Percentiles rank a stretch among this genome's conserved stretches.
Conservation (phyloP, 2,113 vertebrate species). For the Eptatretus burgeri region DNA sequence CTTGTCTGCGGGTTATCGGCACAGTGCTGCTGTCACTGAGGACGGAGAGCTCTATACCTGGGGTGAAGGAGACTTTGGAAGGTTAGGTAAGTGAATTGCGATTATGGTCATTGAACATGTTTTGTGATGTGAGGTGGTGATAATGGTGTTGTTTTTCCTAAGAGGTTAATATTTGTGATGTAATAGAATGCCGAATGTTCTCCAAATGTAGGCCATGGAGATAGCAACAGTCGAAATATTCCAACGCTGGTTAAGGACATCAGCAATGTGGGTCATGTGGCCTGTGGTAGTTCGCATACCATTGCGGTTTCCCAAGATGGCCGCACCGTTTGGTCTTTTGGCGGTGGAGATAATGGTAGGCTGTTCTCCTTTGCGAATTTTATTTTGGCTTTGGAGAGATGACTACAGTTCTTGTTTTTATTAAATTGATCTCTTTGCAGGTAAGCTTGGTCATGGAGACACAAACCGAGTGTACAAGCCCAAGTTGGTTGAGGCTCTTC, state of each 20-base stretch:
- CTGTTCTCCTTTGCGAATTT: not conserved
- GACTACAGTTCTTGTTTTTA: constrained; percentile 16
- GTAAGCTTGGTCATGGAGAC: constrained; percentile 42
- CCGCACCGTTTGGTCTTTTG: constrained; percentile 44
- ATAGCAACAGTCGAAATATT: constrained; percentile 47
- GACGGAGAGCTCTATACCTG: constrained; percentile 42
- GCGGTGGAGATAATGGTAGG: constrained; percentile 45
- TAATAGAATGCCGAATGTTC: constrained; percentile 8
- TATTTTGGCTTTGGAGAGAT: constrained; percentile 32
- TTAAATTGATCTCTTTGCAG: constrained; percentile 14
- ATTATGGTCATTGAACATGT: too few species aligned
- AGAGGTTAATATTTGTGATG: constrained; percentile 7
- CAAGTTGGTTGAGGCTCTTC: constrained; percentile 42
- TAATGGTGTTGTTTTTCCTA: too few species aligned
- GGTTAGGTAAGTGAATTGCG: constrained; percentile 23
- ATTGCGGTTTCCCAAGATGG: constrained; percentile 45
- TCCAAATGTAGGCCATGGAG: constrained; percentile 27
- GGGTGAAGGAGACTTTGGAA: constrained; percentile 47
- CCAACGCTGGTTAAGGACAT: constrained; percentile 46
- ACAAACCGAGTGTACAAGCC: constrained; percentile 50
- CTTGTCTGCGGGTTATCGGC: constrained; percentile 40
- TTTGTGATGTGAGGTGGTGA: too few species aligned
- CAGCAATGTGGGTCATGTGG: constrained; percentile 44
- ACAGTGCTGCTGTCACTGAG: constrained; percentile 40
- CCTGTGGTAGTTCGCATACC: constrained; percentile 43